Conservation (phyloP, 92 coral and sea anemone species). For the Desmophyllum pertusum region DNA sequence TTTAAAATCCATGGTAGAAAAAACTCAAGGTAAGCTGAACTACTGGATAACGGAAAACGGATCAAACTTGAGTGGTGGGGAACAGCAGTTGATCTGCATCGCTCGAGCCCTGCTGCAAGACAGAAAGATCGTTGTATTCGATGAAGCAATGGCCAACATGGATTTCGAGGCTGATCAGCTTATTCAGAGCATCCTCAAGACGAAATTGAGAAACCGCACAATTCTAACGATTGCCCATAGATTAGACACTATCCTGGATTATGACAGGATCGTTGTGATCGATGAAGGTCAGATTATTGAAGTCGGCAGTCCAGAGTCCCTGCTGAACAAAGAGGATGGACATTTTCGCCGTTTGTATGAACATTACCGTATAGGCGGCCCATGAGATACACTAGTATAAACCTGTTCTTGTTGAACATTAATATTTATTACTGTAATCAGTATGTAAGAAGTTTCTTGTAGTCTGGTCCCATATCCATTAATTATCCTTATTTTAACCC, state of each 20-base stretch:
- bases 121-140: not conserved
- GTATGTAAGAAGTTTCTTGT: too few species aligned
- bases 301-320: not conserved
- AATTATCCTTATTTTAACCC: too few species aligned
- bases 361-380: not conserved
- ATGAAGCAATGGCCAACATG: not conserved
- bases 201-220: not conserved
- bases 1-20: not conserved
- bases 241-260: not conserved
- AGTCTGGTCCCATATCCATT: too few species aligned
- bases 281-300: conserved; percentile 1
- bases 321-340: not conserved
- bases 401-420: too few species aligned
- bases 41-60: not conserved
- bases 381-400: too few species aligned
- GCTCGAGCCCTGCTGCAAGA: conserved; percentile 1
- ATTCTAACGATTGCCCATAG: not conserved
- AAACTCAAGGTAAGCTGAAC: not conserved
- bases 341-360: not conserved
- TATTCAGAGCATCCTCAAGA: not conserved
- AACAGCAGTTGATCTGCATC: conserved; percentile 1
- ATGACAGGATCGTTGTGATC: conserved; percentile 1
- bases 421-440: too few species aligned
- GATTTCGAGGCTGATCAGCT: not conserved
- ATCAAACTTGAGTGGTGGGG: not conserved